These are phyloP conservation scores for Agonum fuliginosum DNA, from an alignment of 2,888 invertebrate species.

Conservation along the genomic window DNA sequence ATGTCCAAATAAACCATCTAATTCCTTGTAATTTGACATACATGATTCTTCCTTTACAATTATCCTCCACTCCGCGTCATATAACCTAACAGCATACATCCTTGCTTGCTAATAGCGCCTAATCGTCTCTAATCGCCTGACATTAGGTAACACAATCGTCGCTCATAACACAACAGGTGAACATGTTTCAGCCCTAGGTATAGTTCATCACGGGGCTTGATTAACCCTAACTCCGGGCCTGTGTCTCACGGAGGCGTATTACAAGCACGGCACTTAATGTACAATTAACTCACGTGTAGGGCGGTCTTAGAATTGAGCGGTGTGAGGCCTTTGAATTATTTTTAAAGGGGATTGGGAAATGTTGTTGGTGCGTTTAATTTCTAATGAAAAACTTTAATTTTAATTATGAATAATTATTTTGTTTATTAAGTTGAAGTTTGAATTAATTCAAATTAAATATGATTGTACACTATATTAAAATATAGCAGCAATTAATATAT, in stretches of 20 bases:
- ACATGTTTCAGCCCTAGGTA: not conserved
- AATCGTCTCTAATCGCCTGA: constrained; percentile 20
- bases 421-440: not conserved
- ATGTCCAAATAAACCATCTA: too few relatives aligned
- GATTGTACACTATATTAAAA: too few relatives aligned
- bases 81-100: constrained; percentile 8
- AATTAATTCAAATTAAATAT: not conserved
- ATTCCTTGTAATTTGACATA: too few relatives aligned
- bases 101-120: constrained; percentile 26
- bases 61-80: constrained; percentile 4
- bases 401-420: not conserved
- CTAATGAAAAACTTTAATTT: not conserved
- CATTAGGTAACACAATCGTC: constrained; percentile 42
- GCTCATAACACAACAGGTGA: constrained; percentile 49
- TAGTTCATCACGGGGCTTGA: constrained; percentile 34
- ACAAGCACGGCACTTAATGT: constrained; percentile 35
- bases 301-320: not conserved
- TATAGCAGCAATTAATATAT: too few relatives aligned
- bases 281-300: constrained; percentile 31
- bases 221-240: constrained; percentile 32
- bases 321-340: too few relatives aligned
- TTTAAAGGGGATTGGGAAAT: too few relatives aligned
- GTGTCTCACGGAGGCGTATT: constrained; percentile 33
- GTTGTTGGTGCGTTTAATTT: not conserved
- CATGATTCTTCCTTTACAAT: constrained; percentile 13